These are phyloP conservation scores for Mylabris phalerata DNA, from an alignment of 1,140 invertebrate genomes.

Conservation along the genomic window DNA sequence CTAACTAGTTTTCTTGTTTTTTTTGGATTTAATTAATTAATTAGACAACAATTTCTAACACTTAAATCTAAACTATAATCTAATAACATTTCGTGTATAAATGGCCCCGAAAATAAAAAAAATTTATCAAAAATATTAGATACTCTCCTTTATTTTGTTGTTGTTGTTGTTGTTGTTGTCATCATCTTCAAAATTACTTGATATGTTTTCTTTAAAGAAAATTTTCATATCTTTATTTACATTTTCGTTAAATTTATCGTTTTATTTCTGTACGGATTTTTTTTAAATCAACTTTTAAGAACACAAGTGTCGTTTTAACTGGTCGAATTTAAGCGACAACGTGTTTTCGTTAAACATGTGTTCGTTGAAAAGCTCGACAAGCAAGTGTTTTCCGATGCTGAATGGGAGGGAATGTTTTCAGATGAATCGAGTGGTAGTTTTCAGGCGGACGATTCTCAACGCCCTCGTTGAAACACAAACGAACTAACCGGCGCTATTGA, in stretches of 20 bases:
- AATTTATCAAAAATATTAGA: constrained; percentile 34
- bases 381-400: constrained; percentile 7
- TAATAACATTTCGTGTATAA: constrained; percentile 10
- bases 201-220: constrained; percentile 14
- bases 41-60: constrained; percentile 29
- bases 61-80: constrained; percentile 21
- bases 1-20: constrained; percentile 8
- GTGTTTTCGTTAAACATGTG: constrained; percentile 16
- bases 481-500: constrained; percentile 9
- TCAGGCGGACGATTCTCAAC: not conserved
- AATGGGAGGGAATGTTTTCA: constrained; percentile 12
- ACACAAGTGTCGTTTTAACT: constrained; percentile 18
- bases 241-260: constrained; percentile 12
- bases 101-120: constrained; percentile 27
- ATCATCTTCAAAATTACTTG: constrained; percentile 4
- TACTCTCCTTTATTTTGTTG: constrained; percentile 24
- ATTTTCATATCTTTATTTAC: constrained; percentile 3
- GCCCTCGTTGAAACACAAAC: constrained; percentile 2
- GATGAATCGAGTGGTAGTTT: constrained; percentile 5
- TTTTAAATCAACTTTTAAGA: constrained; percentile 5
- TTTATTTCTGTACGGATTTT: not conserved
- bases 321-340: constrained; percentile 6
- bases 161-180: too few species aligned
- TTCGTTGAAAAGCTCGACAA: constrained; percentile 13
- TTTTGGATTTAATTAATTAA: constrained; percentile 13